Evolutionary conservation across 2,888 invertebrate species (phyloP), one percentile per base, ranked within the genome.

Genomic region (Lepidochrysops patricia): DNA sequence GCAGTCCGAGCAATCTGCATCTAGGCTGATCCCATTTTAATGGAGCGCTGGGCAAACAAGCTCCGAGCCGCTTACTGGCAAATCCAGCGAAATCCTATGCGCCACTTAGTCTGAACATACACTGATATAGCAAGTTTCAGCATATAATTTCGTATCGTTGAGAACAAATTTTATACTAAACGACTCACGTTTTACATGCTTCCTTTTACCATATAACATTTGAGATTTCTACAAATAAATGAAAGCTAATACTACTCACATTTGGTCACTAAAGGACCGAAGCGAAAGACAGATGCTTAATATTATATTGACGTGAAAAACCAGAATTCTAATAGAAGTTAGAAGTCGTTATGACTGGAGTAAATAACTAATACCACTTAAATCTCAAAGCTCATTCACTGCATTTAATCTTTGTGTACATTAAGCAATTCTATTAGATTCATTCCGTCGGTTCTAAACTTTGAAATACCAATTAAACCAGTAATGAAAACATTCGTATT

Each of bases 11-110:
- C 82, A 83, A 88, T 89, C 85, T 89, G 87, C 88, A 88, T 88
- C 84, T 79, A 74, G 73, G 73, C 82, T 88, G 89, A 89, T 88
- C 89, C 89, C 77, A 87, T 88, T 89, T 89, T 89, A 89, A 89
- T 89, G 87, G 88, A 89, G 83, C 85, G 83, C 84, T 83, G 81
- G 82, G 88, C 87, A 88, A 88, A 88, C 87, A 88, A 83, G 85
- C 85, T 84, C 76, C 67, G 78, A 81, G 80, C 82, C 80, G 88
- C 88, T 87, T 87, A 84, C 84, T 72, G 79, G 77, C 76, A 88
- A 89, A 89, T 87, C 86, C 87, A 74, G 75, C 70, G 76, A 76
- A 81, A 85, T 84, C 83, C 82, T 69, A 72, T 82, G 79, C 82
- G 74, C 84, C 81, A 86, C 87, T 88, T 87, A 85, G 81, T 74